phyloP scores from a whole-genome alignment of 1,140 invertebrate genomes.

The Hycleus cichorii region DNA sequence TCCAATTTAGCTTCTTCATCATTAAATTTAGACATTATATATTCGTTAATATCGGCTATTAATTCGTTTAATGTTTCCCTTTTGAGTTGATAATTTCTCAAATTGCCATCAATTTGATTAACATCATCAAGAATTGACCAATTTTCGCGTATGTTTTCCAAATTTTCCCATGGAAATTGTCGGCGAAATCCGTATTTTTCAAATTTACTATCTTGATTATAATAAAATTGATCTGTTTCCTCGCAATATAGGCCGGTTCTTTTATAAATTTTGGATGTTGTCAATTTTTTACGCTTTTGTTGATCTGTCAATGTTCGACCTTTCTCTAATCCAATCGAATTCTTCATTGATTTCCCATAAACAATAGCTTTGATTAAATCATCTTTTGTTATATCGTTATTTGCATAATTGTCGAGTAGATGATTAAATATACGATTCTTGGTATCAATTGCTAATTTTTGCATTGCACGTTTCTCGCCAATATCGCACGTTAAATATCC shows the following conservation, averaged over 20 bases:
- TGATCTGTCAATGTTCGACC: background rate
- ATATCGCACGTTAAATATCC: slow-evolving; percentile 10
- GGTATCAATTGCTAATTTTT: slow-evolving; percentile 20
- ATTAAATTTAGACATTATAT: background rate
- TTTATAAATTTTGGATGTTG: background rate
- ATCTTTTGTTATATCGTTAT: background rate
- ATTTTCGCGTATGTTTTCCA: background rate
- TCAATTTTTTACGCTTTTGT: background rate
- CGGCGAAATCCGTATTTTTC: background rate
- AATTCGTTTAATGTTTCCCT: background rate
- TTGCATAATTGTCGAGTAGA: background rate
- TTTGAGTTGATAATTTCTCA: background rate
- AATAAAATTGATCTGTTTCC: background rate
- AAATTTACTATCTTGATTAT: background rate
- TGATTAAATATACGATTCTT: slow-evolving; percentile 13
- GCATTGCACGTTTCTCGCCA: slow-evolving; percentile 15
- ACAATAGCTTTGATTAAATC: slow-evolving; percentile 10
- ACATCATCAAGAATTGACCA: background rate
- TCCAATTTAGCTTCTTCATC: background rate
- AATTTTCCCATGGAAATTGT: background rate
- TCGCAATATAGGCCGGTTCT: background rate
- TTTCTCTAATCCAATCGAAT: background rate
- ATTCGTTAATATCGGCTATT: background rate
- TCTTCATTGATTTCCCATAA: background rate
- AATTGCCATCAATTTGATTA: background rate